Evolutionary conservation across 2,113 vertebrate species (phyloP).

Genomic region (Oryzias woworae): DNA sequence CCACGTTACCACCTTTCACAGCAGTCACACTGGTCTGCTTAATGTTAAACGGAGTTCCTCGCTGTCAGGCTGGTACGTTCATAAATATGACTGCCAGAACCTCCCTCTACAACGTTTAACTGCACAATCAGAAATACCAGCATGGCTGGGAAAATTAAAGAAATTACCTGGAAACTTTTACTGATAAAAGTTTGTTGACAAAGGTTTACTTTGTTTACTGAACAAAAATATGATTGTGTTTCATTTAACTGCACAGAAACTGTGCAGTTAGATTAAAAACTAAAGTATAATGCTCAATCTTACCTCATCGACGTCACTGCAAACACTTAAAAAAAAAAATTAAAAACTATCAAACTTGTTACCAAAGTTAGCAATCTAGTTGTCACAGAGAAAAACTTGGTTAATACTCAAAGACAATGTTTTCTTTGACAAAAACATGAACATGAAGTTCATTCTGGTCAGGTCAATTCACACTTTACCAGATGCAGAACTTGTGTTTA

Average conservation of each 20-base stretch:
- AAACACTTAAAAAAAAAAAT: no score
- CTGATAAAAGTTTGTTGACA: neutral
- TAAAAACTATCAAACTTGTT: no score
- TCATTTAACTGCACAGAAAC: neutral
- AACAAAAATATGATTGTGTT: neutral
- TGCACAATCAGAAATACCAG: neutral
- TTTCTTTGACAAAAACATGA: no score
- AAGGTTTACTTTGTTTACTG: neutral
- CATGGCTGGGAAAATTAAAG: slow-evolving; percentile 1
- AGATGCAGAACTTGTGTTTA: no score
- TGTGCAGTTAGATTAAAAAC: no score
- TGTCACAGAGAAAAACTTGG: no score
- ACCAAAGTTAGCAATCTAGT: no score
- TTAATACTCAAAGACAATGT: no score
- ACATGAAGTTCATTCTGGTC: no score
- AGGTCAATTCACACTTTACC: no score
- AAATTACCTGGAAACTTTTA: neutral
- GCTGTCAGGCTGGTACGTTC: slow-evolving; percentile 7
- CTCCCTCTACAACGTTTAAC: neutral
- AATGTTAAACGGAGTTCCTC: slow-evolving; percentile 14
- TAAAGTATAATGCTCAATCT: no score
- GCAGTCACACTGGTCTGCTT: slow-evolving; percentile 17
- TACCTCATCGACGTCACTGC: no score
- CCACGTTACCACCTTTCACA: slow-evolving; percentile 15
- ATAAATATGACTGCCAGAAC: slow-evolving; percentile 22